A percentile compares a stretch with the other conserved stretches of the same genome.
These are phyloP conservation scores for Meloidogyne hapla DNA, from an alignment of 1,140 invertebrate species.

Conservation along the genomic window DNA sequence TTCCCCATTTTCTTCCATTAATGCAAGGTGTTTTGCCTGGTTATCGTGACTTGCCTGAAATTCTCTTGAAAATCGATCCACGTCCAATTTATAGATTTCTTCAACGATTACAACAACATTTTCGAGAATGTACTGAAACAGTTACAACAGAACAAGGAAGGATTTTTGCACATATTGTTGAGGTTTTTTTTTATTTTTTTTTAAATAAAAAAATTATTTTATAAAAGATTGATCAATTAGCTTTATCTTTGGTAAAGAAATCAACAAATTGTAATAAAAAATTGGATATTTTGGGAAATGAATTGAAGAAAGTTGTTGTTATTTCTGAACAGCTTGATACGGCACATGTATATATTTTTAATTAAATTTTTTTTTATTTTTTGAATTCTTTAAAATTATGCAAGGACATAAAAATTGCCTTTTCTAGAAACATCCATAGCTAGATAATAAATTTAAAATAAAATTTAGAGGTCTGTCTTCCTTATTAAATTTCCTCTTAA, in stretches of 20 bases:
- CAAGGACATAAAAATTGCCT: too few relatives aligned
- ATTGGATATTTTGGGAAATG: slow-evolving; percentile 26
- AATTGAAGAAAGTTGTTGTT: slow-evolving; percentile 32
- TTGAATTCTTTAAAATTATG: too few relatives aligned
- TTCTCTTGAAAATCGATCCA: slow-evolving; percentile 48
- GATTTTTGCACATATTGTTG: slow-evolving; percentile 40
- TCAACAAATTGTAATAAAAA: slow-evolving; percentile 23
- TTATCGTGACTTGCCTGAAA: slow-evolving; percentile 43
- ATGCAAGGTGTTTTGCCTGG: slow-evolving; percentile 48
- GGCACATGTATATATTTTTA: slow-evolving; percentile 20
- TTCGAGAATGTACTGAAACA: slow-evolving; percentile 42
- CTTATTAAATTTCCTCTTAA: too few relatives aligned
- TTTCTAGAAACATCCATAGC: too few relatives aligned
- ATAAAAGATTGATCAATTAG: slow-evolving; percentile 36
- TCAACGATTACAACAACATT: slow-evolving; percentile 52
- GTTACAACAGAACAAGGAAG: slow-evolving; percentile 39
- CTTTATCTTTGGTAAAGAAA: slow-evolving; percentile 15
- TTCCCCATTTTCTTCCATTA: slow-evolving; percentile 51
- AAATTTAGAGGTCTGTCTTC: too few relatives aligned
- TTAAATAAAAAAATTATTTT: background rate
- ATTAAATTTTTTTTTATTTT: background rate
- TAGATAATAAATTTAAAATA: too few relatives aligned
- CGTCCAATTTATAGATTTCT: slow-evolving; percentile 46
- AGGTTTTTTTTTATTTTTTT: slow-evolving; percentile 32
- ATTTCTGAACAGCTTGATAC: slow-evolving; percentile 30